Base-by-base conservation (phyloP, 1,140 invertebrate species). In the Ceratitis capitata region DNA sequence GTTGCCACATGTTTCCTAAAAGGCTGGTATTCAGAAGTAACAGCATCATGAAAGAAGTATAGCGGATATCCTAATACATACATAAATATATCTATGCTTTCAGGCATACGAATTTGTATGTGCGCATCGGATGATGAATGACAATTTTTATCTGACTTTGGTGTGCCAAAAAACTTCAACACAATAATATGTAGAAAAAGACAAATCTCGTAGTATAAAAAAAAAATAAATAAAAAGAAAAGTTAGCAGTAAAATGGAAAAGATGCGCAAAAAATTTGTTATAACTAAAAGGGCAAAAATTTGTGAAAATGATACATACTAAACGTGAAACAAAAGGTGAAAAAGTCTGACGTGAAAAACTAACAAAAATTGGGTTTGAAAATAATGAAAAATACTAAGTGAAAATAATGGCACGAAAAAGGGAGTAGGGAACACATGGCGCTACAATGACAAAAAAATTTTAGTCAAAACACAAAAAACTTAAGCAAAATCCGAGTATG, bases 141-240 rank as follows among this genome's bases (percentile, higher is more conserved):
- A 88, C 87, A 88, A 90, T 88, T 89, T 90, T 88, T 87, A 88
- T 85, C 82, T 87, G 87, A 89, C 88, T 88, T 88, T 69, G 56
- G 47, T 83, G 82, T 35, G 82, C 82, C 53, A 35, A 49, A 83
- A 83, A 83, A 49, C n/a, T 47, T 29, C 49, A 53, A 56, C 39
- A 82, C 26, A 69, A 19, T 2, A 69, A n/a, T 32, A 69, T 35
- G 10, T n/a, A 69, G 61, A n/a, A 39, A 69, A 35, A 3, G 12
- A 35, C 16, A 69, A 69, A 69, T n/a, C 29, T n/a, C 10, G n/a
- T 4, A 69, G 29, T 4, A 35, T 14, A 19, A 4, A 58, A 23
- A 58, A 23, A 58, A 58, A 58, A 58, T 58, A 26, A 58, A 19
- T 2, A 2, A 16, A 69, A 39, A 64, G 19, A 12, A 10, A 64